Conservation (phyloP, 2,888 invertebrate species). For the Argyra leucocephala region DNA sequence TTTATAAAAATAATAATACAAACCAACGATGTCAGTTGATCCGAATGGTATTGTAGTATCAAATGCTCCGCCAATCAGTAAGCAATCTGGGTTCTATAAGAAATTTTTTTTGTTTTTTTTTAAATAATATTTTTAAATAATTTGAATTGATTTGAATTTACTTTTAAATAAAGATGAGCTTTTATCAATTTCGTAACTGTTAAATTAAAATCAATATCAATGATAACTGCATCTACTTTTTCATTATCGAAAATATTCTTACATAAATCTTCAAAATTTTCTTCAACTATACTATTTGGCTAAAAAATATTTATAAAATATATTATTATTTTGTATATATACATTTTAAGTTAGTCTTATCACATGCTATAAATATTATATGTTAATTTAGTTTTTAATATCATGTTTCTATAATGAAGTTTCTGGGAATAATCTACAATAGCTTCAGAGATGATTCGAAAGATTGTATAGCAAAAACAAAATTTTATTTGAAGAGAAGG, state of each 20-base stretch:
- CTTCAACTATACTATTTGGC: slow-evolving; percentile 25
- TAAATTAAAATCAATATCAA: slow-evolving; percentile 45
- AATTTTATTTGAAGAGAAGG: too few species aligned
- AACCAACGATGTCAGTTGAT: slow-evolving; percentile 16
- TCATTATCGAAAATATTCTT: slow-evolving; percentile 32
- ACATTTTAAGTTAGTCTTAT: background rate
- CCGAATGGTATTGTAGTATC: slow-evolving; percentile 34
- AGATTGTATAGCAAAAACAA: too few species aligned
- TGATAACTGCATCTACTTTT: slow-evolving; percentile 44
- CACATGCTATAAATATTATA: background rate
- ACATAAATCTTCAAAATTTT: slow-evolving; percentile 30
- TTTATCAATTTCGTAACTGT: slow-evolving; percentile 44
- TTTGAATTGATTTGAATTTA: background rate
- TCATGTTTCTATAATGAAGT: too few species aligned
- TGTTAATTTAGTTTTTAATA: background rate
- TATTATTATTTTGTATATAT: background rate
- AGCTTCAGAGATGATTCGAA: too few species aligned
- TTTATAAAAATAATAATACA: background rate
- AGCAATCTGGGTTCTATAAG: slow-evolving; percentile 36
- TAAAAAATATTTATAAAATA: slow-evolving; percentile 10
- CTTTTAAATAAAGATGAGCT: slow-evolving; percentile 41
- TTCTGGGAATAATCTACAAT: too few species aligned
- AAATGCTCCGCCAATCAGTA: slow-evolving; percentile 45
- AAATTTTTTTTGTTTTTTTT: too few species aligned
- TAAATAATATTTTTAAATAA: too few species aligned